These are phyloP conservation scores for Pollenia griseotomentosa DNA, from an alignment of 2,888 invertebrate species.

Conservation along the genomic window DNA sequence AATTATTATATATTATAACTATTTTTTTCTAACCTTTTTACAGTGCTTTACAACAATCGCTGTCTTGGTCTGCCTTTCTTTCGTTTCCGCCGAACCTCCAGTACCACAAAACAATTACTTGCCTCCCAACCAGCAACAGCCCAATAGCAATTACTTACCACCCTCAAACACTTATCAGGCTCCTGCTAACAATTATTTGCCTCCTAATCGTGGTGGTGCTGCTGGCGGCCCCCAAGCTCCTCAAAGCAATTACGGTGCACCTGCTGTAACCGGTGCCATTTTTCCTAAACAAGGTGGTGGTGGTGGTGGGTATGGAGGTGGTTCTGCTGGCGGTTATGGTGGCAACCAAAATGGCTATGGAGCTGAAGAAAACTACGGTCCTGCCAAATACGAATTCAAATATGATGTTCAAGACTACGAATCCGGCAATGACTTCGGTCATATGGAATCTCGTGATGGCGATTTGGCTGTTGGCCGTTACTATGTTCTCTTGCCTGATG, in stretches of 20 bases:
- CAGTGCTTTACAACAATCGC: conserved; percentile 83
- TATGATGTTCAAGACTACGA: conserved; percentile 88
- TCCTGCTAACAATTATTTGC: conserved; percentile 80
- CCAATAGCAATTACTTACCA: conserved; percentile 84
- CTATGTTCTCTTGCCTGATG: conserved; percentile 88
- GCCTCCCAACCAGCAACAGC: conserved; percentile 84
- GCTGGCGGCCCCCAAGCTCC: conserved; percentile 79
- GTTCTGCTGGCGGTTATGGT: conserved; percentile 71
- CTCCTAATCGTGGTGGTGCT: conserved; percentile 84
- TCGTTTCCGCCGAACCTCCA: conserved; percentile 83
- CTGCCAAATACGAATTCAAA: conserved; percentile 89
- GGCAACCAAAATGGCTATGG: conserved; percentile 75
- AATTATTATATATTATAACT: neutral
- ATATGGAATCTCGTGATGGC: conserved; percentile 87
- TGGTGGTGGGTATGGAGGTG: conserved; percentile 57
- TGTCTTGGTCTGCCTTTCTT: conserved; percentile 81
- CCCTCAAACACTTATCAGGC: conserved; percentile 81
- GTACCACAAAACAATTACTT: conserved; percentile 83
- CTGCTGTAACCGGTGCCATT: conserved; percentile 85
- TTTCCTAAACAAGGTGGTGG: conserved; percentile 80
- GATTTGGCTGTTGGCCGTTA: conserved; percentile 87
- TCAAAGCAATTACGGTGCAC: conserved; percentile 85
- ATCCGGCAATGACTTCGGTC: conserved; percentile 88
- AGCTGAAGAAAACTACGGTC: conserved; percentile 85
- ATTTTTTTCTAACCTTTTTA: neutral